A percentile compares a stretch with the other conserved stretches of the same genome.
Evolutionary conservation across 2,113 vertebrate species (phyloP).

Genomic region (Cromileptes altivelis): DNA sequence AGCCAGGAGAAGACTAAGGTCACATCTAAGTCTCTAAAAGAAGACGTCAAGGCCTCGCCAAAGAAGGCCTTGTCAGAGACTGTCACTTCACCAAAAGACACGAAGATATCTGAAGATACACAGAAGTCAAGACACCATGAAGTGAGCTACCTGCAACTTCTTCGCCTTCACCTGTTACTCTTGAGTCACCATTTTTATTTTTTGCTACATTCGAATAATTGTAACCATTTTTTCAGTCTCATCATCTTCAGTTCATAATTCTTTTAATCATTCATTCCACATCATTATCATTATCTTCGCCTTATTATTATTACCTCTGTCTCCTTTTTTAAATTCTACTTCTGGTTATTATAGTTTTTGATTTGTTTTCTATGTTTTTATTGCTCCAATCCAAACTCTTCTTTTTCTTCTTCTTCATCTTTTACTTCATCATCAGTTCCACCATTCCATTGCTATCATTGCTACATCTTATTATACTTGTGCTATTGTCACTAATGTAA

Average conservation of each 20-base stretch:
- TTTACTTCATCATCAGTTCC: background rate
- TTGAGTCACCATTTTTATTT: conserved; percentile 55
- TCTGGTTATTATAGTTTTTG: conserved; percentile 1
- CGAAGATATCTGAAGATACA: conserved; percentile 83
- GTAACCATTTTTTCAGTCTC: conserved; percentile 10
- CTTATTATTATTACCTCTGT: background rate
- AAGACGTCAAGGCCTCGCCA: conserved; percentile 81
- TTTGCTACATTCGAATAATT: conserved; percentile 49
- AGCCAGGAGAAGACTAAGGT: conserved; percentile 82
- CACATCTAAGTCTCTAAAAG: conserved; percentile 80
- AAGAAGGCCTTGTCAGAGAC: conserved; percentile 84
- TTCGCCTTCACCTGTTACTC: conserved; percentile 77
- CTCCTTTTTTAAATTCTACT: background rate
- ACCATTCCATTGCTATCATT: background rate
- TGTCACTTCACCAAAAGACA: conserved; percentile 82
- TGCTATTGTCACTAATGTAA: background rate
- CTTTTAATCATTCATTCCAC: conserved; percentile 11
- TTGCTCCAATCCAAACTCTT: background rate
- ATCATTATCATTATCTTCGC: background rate
- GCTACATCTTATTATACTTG: background rate
- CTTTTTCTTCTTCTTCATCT: background rate
- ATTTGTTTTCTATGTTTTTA: background rate
- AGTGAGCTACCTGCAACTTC: conserved; percentile 89
- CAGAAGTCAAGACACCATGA: conserved; percentile 91
- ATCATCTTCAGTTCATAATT: conserved; percentile 10